A percentile compares a stretch with the other conserved stretches of the same genome.
These are phyloP conservation scores for Neelides sp. DNA, from an alignment of 1,140 invertebrate species.

Conservation along the genomic window DNA sequence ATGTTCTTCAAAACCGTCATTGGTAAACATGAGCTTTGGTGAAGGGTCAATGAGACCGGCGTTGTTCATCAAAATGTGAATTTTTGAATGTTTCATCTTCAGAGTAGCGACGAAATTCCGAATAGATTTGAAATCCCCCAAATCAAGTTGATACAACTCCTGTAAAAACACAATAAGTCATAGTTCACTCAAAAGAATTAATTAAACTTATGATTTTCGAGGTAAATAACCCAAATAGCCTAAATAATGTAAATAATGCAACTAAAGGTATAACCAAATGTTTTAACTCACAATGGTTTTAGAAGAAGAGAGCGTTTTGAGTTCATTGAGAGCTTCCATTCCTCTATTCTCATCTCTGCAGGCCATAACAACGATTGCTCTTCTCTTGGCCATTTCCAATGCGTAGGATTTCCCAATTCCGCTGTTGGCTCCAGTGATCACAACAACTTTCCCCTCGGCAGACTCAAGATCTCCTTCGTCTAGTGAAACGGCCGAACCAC, in stretches of 20 bases:
- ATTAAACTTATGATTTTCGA: too few relatives aligned
- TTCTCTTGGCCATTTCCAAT: constrained; percentile 48
- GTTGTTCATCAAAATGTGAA: constrained; percentile 65
- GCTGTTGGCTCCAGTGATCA: constrained; percentile 1
- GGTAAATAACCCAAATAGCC: too few relatives aligned
- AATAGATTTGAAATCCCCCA: constrained; percentile 56
- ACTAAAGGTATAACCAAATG: too few relatives aligned
- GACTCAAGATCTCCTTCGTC: too few relatives aligned
- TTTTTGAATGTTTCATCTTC: constrained; percentile 44
- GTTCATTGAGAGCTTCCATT: constrained; percentile 43
- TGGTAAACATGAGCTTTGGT: constrained; percentile 7
- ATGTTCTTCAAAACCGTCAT: constrained; percentile 10
- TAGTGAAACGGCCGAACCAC: too few relatives aligned
- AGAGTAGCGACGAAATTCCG: constrained; percentile 52
- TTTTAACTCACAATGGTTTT: too few relatives aligned
- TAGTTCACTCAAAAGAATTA: too few relatives aligned
- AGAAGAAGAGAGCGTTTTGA: too few relatives aligned
- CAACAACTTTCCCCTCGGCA: neutral
- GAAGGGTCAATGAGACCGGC: too few relatives aligned
- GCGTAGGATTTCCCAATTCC: constrained; percentile 67
- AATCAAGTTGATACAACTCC: too few relatives aligned
- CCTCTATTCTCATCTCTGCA: constrained; percentile 52
- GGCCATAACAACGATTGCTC: constrained; percentile 58
- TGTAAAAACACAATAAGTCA: too few relatives aligned
- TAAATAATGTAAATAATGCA: too few relatives aligned